Conservation (phyloP, 2,888 invertebrate species). For the Myopa testacea region DNA sequence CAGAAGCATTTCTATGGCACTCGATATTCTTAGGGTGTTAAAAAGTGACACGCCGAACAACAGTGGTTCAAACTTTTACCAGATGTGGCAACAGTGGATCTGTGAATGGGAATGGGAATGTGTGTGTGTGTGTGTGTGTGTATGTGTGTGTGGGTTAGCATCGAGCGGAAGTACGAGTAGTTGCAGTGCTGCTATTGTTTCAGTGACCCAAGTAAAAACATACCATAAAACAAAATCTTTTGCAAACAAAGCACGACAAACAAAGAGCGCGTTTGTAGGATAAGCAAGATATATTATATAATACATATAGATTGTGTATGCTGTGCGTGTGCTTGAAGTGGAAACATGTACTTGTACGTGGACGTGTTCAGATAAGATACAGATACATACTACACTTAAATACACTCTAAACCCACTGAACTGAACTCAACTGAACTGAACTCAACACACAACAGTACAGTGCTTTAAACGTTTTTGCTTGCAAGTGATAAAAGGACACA, state of each 20-base stretch:
- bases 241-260: neutral
- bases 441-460: neutral
- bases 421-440: neutral
- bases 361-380: neutral
- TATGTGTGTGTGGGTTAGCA: conserved; percentile 9
- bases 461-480: neutral
- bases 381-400: neutral
- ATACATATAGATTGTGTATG: neutral
- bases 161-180: neutral
- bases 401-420: neutral
- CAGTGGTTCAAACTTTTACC: conserved; percentile 24
- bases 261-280: conserved; percentile 3
- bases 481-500: no score
- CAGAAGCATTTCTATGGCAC: neutral
- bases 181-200: conserved; percentile 10
- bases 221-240: neutral
- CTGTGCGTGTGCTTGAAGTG: neutral
- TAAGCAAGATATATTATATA: neutral
- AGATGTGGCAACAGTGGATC: conserved; percentile 19
- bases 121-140: neutral
- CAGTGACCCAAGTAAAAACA: neutral
- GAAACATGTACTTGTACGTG: conserved; percentile 2
- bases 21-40: conserved; percentile 20
- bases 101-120: neutral
- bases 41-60: conserved; percentile 16